A percentile compares a stretch with the other conserved stretches of the same genome.
These are phyloP conservation scores for Chaenocephalus aceratus DNA, from an alignment of 2,113 vertebrate genomes.

Conservation along the genomic window DNA sequence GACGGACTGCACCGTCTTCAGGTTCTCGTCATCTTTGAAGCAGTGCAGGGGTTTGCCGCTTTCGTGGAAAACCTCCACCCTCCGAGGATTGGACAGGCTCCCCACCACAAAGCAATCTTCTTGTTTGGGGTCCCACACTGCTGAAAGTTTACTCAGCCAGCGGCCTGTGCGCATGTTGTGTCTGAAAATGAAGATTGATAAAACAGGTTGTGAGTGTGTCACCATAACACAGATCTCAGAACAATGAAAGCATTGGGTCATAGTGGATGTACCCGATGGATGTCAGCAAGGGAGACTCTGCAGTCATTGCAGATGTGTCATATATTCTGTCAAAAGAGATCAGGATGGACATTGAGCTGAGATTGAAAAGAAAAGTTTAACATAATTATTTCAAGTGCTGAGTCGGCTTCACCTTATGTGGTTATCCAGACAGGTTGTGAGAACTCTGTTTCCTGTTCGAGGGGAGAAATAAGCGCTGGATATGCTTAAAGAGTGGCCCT, in stretches of 20 bases:
- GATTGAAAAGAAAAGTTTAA: not conserved
- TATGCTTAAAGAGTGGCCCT: constrained; percentile 83
- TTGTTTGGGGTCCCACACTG: constrained; percentile 91
- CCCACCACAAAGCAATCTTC: constrained; percentile 90
- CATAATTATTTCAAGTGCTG: not conserved
- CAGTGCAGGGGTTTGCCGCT: constrained; percentile 79
- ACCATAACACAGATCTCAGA: not conserved
- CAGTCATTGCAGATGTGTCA: constrained; percentile 82
- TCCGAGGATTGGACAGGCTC: constrained; percentile 77
- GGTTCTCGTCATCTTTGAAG: constrained; percentile 74
- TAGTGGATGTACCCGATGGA: constrained; percentile 81
- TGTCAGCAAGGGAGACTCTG: constrained; percentile 64
- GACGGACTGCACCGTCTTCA: constrained; percentile 86
- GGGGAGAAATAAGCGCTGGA: constrained; percentile 92
- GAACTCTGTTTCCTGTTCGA: constrained; percentile 85
- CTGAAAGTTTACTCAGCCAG: constrained; percentile 79
- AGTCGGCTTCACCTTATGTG: constrained; percentile 84
- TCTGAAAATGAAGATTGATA: constrained; percentile 60
- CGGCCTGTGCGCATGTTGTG: constrained; percentile 84
- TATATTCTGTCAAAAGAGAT: constrained; percentile 82
- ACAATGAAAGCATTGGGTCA: not conserved
- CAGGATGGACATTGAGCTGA: not conserved
- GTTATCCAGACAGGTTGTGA: constrained; percentile 88
- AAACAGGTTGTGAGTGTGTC: not conserved
- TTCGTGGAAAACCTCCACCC: constrained; percentile 85